Evolutionary conservation across 2,888 invertebrate species (phyloP).

Genomic region (Acanthoscelides obtectus): DNA sequence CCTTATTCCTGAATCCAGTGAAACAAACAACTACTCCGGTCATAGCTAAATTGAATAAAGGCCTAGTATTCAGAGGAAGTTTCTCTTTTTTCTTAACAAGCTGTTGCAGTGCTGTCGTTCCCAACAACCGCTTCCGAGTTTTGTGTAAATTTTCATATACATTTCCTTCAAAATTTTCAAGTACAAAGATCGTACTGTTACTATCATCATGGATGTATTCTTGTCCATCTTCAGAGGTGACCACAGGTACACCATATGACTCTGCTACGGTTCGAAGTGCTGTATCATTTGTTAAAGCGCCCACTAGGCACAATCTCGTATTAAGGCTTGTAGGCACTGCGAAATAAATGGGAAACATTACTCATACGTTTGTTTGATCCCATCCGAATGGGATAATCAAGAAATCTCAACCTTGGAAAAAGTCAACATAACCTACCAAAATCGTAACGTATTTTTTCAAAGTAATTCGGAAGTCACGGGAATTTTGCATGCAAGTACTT

Average conservation of each 20-base stretch:
- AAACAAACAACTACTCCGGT: constrained; percentile 84
- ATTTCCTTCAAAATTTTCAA: constrained; percentile 69
- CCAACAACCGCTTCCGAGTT: constrained; percentile 67
- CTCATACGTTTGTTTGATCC: constrained; percentile 7
- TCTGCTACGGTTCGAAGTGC: constrained; percentile 55
- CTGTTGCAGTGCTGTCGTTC: constrained; percentile 75
- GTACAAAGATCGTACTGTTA: constrained; percentile 66
- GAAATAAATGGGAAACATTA: constrained; percentile 12
- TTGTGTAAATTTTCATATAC: constrained; percentile 65
- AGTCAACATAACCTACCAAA: constrained; percentile 36
- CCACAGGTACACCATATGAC: constrained; percentile 59
- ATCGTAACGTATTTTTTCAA: constrained; percentile 6
- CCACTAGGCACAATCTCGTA: constrained; percentile 60
- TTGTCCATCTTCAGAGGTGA: constrained; percentile 58
- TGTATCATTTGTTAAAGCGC: constrained; percentile 53
- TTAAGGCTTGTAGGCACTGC: not conserved
- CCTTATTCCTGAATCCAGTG: constrained; percentile 85
- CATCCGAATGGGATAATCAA: constrained; percentile 1
- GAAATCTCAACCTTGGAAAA: constrained; percentile 30
- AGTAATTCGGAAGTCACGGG: not conserved
- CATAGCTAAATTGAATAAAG: constrained; percentile 86
- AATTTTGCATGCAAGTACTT: constrained; percentile 21
- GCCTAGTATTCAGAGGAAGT: constrained; percentile 70
- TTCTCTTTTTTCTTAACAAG: constrained; percentile 66
- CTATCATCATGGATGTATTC: constrained; percentile 55